phyloP scores from a whole-genome alignment of 2,113 vertebrate genomes.

The Cheirogaleus medius region DNA sequence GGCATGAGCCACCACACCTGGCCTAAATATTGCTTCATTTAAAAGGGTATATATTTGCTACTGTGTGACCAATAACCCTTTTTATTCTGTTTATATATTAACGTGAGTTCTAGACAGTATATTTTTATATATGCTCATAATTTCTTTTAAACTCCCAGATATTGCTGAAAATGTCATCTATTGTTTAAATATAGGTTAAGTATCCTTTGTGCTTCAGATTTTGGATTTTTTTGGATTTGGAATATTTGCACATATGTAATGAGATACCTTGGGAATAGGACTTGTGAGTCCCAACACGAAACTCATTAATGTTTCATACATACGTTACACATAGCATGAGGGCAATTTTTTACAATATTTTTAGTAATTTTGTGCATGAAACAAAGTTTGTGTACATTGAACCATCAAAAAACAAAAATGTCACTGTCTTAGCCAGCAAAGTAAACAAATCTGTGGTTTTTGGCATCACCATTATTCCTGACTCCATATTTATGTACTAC shows the following conservation, averaged over 20 bases:
- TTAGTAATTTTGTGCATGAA: background rate
- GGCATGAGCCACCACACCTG: no score
- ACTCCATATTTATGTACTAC: background rate
- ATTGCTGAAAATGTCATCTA: slow-evolving; percentile 2
- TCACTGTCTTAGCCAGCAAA: background rate
- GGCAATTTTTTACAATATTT: background rate
- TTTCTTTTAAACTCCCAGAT: background rate
- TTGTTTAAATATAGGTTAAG: background rate
- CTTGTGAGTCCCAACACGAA: background rate
- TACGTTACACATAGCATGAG: background rate
- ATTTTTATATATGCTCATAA: background rate
- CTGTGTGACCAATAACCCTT: background rate
- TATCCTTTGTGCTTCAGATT: background rate
- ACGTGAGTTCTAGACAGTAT: background rate
- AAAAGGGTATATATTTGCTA: background rate
- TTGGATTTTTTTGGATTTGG: background rate
- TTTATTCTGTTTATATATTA: slow-evolving; percentile 26
- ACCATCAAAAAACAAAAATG: background rate
- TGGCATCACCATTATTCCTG: background rate
- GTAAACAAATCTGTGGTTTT: background rate
- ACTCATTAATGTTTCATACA: background rate
- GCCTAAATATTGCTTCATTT: no score
- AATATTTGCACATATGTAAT: background rate
- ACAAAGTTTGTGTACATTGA: background rate
- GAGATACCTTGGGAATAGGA: background rate